phyloP scores from a whole-genome alignment of 2,113 vertebrate species.

The Rhipidura dahli region DNA sequence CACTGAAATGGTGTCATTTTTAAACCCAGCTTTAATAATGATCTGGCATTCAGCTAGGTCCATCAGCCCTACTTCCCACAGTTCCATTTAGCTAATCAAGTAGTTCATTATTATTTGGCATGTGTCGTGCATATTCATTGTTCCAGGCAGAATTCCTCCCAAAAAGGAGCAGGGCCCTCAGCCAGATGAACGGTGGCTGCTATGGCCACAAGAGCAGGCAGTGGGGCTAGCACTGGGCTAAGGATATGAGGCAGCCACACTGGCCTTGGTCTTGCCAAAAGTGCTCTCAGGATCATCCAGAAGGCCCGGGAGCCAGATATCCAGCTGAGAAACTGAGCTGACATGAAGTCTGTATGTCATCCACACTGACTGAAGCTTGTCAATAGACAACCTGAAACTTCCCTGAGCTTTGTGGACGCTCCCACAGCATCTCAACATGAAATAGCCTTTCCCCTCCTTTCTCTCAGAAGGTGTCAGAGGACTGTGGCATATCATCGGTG shows the following conservation, averaged over 20 bases:
- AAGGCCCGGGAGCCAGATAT: not conserved
- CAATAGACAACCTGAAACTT: not conserved
- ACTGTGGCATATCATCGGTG: not conserved
- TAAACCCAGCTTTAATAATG: not conserved
- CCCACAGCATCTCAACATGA: not conserved
- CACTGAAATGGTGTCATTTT: not conserved
- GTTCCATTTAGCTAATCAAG: not conserved
- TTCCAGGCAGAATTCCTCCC: not conserved
- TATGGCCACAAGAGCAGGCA: not conserved
- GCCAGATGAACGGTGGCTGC: not conserved
- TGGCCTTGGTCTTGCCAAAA: not conserved
- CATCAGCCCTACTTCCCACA: not conserved
- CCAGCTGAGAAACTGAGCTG: not conserved
- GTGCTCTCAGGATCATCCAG: not conserved
- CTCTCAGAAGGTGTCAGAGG: not conserved
- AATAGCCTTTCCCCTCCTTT: not conserved
- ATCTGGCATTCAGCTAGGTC: not conserved
- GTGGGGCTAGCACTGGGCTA: not conserved
- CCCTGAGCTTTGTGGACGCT: not conserved
- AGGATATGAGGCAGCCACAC: not conserved
- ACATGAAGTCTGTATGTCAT: not conserved
- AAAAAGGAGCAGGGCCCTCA: not conserved
- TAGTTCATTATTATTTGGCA: slow-evolving; percentile 27
- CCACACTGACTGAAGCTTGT: not conserved
- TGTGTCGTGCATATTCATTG: not conserved